These are phyloP conservation scores for Crambe crambe DNA, from an alignment of 37 sponge, comb jelly and placozoan genomes.

Conservation along the genomic window DNA sequence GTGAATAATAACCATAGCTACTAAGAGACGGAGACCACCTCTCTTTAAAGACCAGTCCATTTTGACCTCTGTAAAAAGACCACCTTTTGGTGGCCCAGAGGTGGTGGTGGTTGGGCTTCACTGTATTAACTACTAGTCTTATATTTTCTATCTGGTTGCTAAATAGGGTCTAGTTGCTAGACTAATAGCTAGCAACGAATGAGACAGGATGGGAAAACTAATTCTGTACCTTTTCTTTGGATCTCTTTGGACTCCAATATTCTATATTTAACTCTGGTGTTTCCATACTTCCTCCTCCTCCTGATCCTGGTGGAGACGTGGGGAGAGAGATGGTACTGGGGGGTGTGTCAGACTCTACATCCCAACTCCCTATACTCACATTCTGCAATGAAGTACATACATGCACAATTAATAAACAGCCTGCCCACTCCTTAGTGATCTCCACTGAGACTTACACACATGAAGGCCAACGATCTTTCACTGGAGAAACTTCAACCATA, in stretches of 20 bases:
- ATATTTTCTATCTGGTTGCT: too few relatives aligned
- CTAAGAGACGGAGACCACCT: background rate
- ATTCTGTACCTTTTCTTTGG: conserved; percentile 47
- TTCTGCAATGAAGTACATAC: conserved; percentile 25
- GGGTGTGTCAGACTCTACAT: conserved; percentile 9
- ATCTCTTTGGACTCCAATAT: conserved; percentile 45
- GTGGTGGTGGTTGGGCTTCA: too few relatives aligned
- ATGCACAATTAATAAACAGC: background rate
- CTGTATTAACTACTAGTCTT: too few relatives aligned
- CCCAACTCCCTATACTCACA: conserved; percentile 46
- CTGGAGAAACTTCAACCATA: background rate
- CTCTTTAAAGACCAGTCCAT: too few relatives aligned
- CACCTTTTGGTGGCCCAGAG: too few relatives aligned
- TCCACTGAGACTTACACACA: conserved; percentile 55
- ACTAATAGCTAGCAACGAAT: too few relatives aligned
- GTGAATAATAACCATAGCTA: background rate
- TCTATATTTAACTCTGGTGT: conserved; percentile 45
- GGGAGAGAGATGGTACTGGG: background rate
- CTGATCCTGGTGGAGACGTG: background rate
- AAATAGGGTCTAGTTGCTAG: too few relatives aligned
- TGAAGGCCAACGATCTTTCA: conserved; percentile 31
- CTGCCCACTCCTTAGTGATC: too few relatives aligned
- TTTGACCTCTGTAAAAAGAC: too few relatives aligned
- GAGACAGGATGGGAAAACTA: too few relatives aligned
- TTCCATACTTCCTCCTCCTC: background rate